Base-by-base conservation (phyloP, 2,888 invertebrate species). In the Tricholauxania praeusta region DNA sequence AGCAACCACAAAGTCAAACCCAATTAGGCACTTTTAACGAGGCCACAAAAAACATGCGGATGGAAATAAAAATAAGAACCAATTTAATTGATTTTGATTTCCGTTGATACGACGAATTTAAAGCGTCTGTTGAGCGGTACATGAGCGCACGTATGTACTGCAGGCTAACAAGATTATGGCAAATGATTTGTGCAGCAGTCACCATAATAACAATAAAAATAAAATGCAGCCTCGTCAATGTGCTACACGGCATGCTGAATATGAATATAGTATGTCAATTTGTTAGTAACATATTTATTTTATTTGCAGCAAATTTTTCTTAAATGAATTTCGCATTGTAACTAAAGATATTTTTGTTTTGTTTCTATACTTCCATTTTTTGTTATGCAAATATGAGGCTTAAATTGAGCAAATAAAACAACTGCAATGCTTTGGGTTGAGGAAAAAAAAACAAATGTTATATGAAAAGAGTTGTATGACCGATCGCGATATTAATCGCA, bases 31-130 rank as follows among this genome's bases (percentile, higher is more conserved):
- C 47, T 48, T 55, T 59, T 57, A 68, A 68, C 57, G 48, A 57
- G 68, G 57, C 68, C 68, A 57, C 49, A 57, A 57, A 57, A 57
- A 55, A 22, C 15, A 59, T 59, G 14, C 28, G 28, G 14, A 64
- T 22, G 17, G 12, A 59, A 57, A 68, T 68, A 47, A 28, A 65
- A 52, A 65, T 65, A 65, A 65, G 52, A 65, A 15, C 28, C 51
- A 68, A 48, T 57, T 48, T 68, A 68, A 68, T 57, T 68, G 68
- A 68, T 68, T 68, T 57, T 47, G 68, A 68, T 68, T 68, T 68
- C 68, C 68, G 68, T 48, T 48, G 68, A 68, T 57, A 55, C 28
- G 28, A 28, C 28, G 28, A 22, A 55, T 55, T 17, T 22, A 22
- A 3, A 22, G 10, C 55, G 55, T 14, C 14, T 15, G 4, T 14